Conservation (phyloP, 2,797 vertebrate species). For the Hippopotamyrus pictus region DNA sequence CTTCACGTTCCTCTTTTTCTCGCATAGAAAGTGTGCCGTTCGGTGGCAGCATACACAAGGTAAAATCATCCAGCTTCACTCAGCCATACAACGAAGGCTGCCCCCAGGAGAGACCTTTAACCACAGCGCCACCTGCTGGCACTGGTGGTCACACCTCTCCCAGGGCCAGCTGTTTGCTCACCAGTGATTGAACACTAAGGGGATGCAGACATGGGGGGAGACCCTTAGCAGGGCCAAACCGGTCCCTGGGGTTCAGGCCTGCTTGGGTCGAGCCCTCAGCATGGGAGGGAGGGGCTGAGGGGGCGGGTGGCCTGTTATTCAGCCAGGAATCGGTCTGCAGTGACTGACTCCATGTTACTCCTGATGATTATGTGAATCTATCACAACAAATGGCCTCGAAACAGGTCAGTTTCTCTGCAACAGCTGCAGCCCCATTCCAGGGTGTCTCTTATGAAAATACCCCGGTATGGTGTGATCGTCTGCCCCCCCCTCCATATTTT, state of each 20-base stretch:
- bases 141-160: neutral
- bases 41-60: neutral
- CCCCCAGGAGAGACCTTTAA: neutral
- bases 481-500: neutral
- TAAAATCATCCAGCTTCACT: neutral
- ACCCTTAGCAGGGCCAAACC: neutral
- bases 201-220: neutral
- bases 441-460: neutral
- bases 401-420: neutral
- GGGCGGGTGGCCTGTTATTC: slow-evolving; percentile 28
- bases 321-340: slow-evolving; percentile 41
- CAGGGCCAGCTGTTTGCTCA: neutral
- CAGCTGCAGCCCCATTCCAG: neutral
- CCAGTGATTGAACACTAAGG: neutral
- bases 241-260: neutral
- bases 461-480: neutral
- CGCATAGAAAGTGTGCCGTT: neutral
- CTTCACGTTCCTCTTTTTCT: neutral
- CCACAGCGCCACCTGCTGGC: slow-evolving; percentile 5
- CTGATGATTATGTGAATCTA: slow-evolving; percentile 33
- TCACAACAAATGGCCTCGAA: slow-evolving; percentile 25
- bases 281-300: neutral
- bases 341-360: slow-evolving; percentile 34
- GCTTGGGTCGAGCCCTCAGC: neutral
- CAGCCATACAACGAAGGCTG: neutral